phyloP scores from a whole-genome alignment of 2,888 invertebrate genomes.

The Eupithecia tripunctaria region DNA sequence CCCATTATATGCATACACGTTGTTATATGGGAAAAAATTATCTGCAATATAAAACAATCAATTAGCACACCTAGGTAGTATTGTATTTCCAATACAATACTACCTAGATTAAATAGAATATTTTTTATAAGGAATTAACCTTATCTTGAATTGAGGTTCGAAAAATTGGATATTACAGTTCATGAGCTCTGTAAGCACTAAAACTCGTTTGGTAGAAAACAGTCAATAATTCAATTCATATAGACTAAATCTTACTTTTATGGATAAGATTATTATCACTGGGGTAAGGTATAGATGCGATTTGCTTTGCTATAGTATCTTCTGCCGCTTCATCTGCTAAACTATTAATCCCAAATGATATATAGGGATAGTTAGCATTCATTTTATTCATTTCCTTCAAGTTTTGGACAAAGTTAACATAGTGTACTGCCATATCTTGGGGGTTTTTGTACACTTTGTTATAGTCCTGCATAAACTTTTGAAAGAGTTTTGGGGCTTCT shows the following conservation, averaged over 20 bases:
- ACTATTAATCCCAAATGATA: background rate
- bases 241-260: background rate
- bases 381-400: slow-evolving; percentile 12
- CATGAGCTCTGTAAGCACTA: background rate
- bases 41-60: background rate
- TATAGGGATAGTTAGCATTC: background rate
- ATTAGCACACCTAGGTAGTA: background rate
- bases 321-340: slow-evolving; percentile 1
- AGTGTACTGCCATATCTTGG: slow-evolving; percentile 5
- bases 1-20: background rate
- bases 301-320: background rate
- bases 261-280: background rate
- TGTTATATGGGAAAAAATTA: background rate
- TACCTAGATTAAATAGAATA: too few species aligned
- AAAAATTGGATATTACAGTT: background rate
- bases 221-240: background rate
- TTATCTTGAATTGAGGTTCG: background rate
- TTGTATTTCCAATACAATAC: background rate
- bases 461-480: background rate
- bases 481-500: background rate
- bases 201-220: background rate
- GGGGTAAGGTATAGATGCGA: background rate
- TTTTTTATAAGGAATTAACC: too few species aligned
- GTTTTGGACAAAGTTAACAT: slow-evolving; percentile 12
- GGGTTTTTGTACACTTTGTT: slow-evolving; percentile 6